Evolutionary conservation across 2,113 vertebrate genomes (phyloP), one percentile per base, ranked within the genome.

Genomic region (Neogobius melanostomus): DNA sequence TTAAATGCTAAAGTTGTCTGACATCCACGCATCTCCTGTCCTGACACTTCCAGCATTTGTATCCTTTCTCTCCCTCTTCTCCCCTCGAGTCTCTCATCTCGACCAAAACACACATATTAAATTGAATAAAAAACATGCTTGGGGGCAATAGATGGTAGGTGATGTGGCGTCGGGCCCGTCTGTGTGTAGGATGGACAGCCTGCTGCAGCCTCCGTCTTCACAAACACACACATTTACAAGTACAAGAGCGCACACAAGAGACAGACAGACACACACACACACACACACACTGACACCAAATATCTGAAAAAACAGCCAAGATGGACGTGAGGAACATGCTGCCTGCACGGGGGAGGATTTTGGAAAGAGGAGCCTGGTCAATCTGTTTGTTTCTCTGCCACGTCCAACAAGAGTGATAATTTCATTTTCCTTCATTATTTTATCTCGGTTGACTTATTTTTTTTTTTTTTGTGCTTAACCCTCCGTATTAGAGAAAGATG

Each of bases 251-350:
- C 42, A 72, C 9, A 70, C 45, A 69, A 59, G 56, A 82, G 56
- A 83, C 67, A 75, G 51, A 77, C 46, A 75, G 15, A 68, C 28
- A 36, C 28, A 36, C 28, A 5, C 28, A 36, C 28, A 36, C 57
- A 79, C 64, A 83, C 84, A 88, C 85, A 84, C 74, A 85, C 80
- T 88, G 80, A 91, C 87, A 89, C 88, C 87, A 89, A 90, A 87
- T 82, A 86, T 82, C 78, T 87, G 85, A 84, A 84, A 86, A 91
- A 90, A 77, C 90, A 92, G 89, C 89, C 89, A 93, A 93, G 93
- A 92, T 92, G 93, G 92, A 93, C 91, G 91, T 91, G 91, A 91
- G 91, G 89, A 90, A 93, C 92, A 93, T 94, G 93, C 93, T 93
- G 93, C 88, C 88, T 92, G 91, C 84, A 93, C 85, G 93, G 93